phyloP scores from a whole-genome alignment of 2,888 invertebrate species.

The Cremastobaeus sp. region DNA sequence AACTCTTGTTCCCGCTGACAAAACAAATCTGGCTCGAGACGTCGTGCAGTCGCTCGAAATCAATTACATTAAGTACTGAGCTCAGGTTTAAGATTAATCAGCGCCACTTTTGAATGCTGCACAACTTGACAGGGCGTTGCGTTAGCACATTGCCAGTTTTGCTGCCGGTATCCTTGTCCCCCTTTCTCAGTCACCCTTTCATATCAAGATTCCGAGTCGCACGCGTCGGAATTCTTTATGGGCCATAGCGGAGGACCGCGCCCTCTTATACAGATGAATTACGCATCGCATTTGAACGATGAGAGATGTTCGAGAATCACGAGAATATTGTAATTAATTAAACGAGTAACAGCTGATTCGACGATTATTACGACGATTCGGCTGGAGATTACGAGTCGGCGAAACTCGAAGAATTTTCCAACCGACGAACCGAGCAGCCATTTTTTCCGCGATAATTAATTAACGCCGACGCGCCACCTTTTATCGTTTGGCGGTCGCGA shows the following conservation, averaged over 20 bases:
- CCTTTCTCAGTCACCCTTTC: conserved; percentile 58
- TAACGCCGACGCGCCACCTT: conserved; percentile 8
- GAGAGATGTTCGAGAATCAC: conserved; percentile 34
- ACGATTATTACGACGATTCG: conserved; percentile 13
- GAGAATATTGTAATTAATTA: conserved; percentile 43
- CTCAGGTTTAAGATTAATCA: conserved; percentile 51
- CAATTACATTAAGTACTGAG: conserved; percentile 45
- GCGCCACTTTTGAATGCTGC: conserved; percentile 20
- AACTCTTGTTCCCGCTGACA: not conserved
- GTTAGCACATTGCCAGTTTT: conserved; percentile 47
- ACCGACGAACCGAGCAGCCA: not conserved
- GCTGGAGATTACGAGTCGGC: not conserved
- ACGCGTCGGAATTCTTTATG: conserved; percentile 70
- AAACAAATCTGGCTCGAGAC: conserved; percentile 8
- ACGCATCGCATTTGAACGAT: conserved; percentile 39
- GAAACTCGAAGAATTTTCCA: conserved; percentile 18
- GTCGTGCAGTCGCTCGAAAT: conserved; percentile 44
- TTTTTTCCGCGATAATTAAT: conserved; percentile 15
- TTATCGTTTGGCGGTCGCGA: conserved; percentile 15
- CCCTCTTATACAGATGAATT: conserved; percentile 51
- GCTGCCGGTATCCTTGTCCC: conserved; percentile 55
- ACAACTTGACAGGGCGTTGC: conserved; percentile 16
- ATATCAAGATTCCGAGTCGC: conserved; percentile 72
- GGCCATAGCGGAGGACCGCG: conserved; percentile 57
- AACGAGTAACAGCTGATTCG: conserved; percentile 27